Base-by-base conservation (phyloP, 1,140 invertebrate genomes). In the Meteorus sp. region DNA sequence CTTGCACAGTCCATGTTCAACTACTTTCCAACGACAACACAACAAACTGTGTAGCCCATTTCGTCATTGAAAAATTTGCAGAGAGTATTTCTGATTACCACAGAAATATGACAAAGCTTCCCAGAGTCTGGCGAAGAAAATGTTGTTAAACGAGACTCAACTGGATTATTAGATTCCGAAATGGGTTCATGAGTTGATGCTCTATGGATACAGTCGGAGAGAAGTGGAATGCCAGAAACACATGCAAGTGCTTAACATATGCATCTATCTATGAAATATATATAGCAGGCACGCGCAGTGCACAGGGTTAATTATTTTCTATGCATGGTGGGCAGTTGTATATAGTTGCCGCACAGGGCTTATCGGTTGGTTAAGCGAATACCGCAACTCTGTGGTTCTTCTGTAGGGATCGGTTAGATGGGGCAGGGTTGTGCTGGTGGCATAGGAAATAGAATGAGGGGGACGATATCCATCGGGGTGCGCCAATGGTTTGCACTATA, bases 351-450 rank as follows among this genome's bases (percentile, higher is more conserved):
- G 23, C 47, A 31, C 20, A 48, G 50, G 55, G 47, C 63, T 68
- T 63, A 65, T 68, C 61, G 63, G 63, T 48, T 47, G 65, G 60
- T 68, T 70, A 62, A 55, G 59, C 51, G 59, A 62, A 60, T 17
- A 63, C 69, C 68, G 48, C 67, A 66, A 61, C 51, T 63, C 44
- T 71, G 69, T 54, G 66, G 63, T 43, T 59, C 53, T 56, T 64
- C 39, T 52, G 63, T 62, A 43, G 54, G 43, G 33, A 56, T 47
- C 37, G 37, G 58, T 50, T 59, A 51, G 56, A 58, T 51, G 35
- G 37, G 35, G 23, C 37, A 51, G 13, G 3, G 15, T 37, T 48
- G 45, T 43, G 31, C 31, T 22, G 33, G n/a, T 13, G 15, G 23
- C 11, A 27, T 25, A 29, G 20, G 17, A 44, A 19, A 20, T 44